These are phyloP conservation scores for Sigmodon hispidus DNA, from an alignment of 2,113 vertebrate species.

Conservation along the genomic window DNA sequence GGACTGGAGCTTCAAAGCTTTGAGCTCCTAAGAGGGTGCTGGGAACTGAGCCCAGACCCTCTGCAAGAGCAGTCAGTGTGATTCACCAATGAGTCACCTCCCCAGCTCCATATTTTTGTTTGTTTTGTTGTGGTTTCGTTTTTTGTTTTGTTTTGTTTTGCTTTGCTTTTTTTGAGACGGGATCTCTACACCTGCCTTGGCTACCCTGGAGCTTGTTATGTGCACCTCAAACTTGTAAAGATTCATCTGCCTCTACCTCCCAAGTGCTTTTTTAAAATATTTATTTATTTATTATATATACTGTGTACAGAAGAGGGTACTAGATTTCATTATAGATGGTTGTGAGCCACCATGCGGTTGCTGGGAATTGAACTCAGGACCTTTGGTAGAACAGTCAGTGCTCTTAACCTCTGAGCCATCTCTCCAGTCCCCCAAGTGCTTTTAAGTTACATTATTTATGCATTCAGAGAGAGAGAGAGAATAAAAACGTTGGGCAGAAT, in stretches of 20 bases:
- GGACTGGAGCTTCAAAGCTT: not conserved
- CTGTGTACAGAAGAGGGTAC: no score
- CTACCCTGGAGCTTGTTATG: not conserved
- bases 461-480: not conserved
- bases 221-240: not conserved
- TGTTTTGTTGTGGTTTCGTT: not conserved
- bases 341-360: no score
- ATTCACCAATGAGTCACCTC: not conserved
- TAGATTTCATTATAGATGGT: no score
- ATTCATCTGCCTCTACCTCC: not conserved
- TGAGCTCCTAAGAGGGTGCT: not conserved
- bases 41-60: not conserved
- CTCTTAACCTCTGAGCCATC: no score
- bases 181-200: no score
- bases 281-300: no score
- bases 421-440: no score
- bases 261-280: not conserved
- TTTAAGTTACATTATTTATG: not conserved
- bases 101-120: not conserved
- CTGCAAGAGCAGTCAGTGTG: not conserved
- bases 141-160: not conserved
- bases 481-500: not conserved
- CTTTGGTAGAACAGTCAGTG: no score
- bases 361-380: no score
- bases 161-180: not conserved